These are phyloP conservation scores for Belonocnema kinseyi DNA, from an alignment of 1,140 invertebrate species.

Conservation along the genomic window DNA sequence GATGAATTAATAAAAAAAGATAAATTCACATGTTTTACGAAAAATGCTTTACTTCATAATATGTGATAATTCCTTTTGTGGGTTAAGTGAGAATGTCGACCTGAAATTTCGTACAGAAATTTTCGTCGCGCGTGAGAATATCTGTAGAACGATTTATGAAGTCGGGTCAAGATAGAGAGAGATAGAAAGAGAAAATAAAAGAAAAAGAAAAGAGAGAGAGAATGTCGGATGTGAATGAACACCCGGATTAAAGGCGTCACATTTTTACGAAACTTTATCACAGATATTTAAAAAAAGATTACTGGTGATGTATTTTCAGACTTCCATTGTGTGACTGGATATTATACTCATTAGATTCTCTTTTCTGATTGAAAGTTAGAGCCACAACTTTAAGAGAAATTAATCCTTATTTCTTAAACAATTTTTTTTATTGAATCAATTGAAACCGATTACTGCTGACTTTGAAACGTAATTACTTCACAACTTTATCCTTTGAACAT, in stretches of 20 bases:
- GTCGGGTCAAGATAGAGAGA: slow-evolving; percentile 12
- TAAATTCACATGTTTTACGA: not conserved
- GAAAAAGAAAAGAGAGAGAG: too few species aligned
- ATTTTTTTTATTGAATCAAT: too few species aligned
- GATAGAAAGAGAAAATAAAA: not conserved
- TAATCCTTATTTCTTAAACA: too few species aligned
- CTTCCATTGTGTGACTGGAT: not conserved
- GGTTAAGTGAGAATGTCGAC: slow-evolving; percentile 15
- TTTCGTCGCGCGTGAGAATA: slow-evolving; percentile 18
- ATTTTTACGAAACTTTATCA: not conserved
- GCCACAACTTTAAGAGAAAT: too few species aligned
- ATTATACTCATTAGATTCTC: too few species aligned
- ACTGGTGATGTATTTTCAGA: not conserved
- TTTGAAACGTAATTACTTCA: too few species aligned
- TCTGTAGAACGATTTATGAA: slow-evolving; percentile 11
- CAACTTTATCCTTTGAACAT: too few species aligned
- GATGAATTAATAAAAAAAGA: too few species aligned
- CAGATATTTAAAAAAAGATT: not conserved
- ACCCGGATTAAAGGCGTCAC: not conserved
- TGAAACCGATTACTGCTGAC: too few species aligned
- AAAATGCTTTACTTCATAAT: not conserved
- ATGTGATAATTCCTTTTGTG: slow-evolving; percentile 11
- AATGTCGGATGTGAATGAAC: not conserved
- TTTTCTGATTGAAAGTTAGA: too few species aligned
- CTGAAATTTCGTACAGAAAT: slow-evolving; percentile 16